A percentile compares a stretch with the other conserved stretches of the same genome.
Evolutionary conservation across 2,113 vertebrate genomes (phyloP).

Genomic region (Mobula birostris): DNA sequence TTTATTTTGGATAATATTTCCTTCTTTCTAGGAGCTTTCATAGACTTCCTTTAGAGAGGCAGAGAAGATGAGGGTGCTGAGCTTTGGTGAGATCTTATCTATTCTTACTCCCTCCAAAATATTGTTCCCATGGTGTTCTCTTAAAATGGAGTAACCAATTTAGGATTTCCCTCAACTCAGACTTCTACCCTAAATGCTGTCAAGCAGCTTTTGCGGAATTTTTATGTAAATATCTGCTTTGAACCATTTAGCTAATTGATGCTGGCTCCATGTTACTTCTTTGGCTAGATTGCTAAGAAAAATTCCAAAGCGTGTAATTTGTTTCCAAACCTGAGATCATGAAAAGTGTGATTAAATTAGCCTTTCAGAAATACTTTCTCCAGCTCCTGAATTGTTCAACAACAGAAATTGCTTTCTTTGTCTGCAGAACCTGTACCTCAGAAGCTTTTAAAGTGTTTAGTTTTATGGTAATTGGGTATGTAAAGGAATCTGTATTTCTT

Average conservation of each 20-base stretch:
- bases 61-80: background rate
- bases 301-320: background rate
- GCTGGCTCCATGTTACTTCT: background rate
- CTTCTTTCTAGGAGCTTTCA: too few relatives aligned
- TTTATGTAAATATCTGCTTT: background rate
- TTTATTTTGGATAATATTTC: too few relatives aligned
- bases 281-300: background rate
- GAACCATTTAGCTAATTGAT: background rate
- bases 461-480: background rate
- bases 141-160: background rate
- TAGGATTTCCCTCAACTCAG: background rate
- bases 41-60: background rate
- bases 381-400: background rate
- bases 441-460: background rate
- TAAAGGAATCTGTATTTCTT: background rate
- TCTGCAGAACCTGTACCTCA: background rate
- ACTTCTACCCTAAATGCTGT: background rate
- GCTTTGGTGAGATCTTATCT: background rate
- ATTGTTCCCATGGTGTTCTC: background rate
- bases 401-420: background rate
- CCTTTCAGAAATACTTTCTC: background rate
- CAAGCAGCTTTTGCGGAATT: background rate
- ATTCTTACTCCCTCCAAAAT: background rate
- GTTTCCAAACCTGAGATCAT: background rate
- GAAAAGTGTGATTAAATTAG: background rate